A percentile compares a stretch with the other conserved stretches of the same genome.
Evolutionary conservation across 2,113 vertebrate genomes (phyloP).

Genomic region (Neomonachus schauinslandi): DNA sequence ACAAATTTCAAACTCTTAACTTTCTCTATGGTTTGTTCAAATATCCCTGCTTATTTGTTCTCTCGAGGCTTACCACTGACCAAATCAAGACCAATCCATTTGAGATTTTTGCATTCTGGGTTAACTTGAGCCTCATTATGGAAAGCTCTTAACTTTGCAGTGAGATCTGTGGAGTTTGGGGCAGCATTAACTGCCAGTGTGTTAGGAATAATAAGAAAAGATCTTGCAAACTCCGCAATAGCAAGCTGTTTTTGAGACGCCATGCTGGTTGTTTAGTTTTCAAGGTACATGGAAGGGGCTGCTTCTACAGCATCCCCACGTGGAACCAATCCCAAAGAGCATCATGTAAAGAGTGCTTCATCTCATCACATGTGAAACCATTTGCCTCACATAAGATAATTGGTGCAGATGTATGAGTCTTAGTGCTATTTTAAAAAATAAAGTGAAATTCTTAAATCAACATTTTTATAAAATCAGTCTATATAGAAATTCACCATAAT

Average conservation of each 20-base stretch:
- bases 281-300: constrained; percentile 97
- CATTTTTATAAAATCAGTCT: not conserved
- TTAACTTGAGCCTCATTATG: constrained; percentile 98
- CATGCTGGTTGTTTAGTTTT: constrained; percentile 99
- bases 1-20: constrained; percentile 98
- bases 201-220: constrained; percentile 97
- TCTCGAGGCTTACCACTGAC: constrained; percentile 96
- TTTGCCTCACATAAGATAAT: constrained; percentile 97
- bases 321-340: constrained; percentile 95
- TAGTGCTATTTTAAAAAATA: constrained; percentile 87
- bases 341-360: constrained; percentile 97
- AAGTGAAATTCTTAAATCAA: not conserved
- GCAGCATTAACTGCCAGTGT: constrained; percentile 97
- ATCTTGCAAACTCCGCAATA: constrained; percentile 97
- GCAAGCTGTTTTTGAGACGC: constrained; percentile 98
- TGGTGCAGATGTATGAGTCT: constrained; percentile 95
- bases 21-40: constrained; percentile 97
- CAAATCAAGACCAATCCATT: constrained; percentile 98
- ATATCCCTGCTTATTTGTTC: constrained; percentile 96
- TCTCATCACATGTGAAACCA: constrained; percentile 99
- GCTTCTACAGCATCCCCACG: constrained; percentile 98
- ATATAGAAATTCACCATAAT: not conserved
- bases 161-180: constrained; percentile 96
- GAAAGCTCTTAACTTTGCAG: constrained; percentile 97
- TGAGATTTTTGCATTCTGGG: constrained; percentile 97